A percentile compares a stretch with the other conserved stretches of the same genome.
Evolutionary conservation across 2,797 vertebrate genomes (phyloP).

Genomic region (Numenius phaeopus): DNA sequence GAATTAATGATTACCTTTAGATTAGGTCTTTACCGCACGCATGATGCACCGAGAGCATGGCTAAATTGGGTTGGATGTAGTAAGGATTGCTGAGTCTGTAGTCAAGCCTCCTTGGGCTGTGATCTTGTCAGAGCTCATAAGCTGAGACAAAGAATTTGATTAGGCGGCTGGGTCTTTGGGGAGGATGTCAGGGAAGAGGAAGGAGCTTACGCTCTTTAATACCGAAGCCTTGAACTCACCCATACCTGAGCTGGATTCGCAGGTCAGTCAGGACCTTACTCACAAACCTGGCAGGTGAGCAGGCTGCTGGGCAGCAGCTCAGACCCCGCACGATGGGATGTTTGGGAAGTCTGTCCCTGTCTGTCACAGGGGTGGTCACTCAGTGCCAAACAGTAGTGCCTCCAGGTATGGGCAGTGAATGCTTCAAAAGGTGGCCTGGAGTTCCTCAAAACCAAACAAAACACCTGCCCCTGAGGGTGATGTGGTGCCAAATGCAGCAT

Average conservation of each 20-base stretch:
- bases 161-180: background rate
- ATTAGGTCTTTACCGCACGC: background rate
- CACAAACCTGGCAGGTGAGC: too few species aligned
- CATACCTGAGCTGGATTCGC: background rate
- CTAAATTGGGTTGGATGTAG: constrained; percentile 59
- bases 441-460: background rate
- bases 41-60: background rate
- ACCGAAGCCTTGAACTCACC: background rate
- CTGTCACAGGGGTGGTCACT: fast-evolving
- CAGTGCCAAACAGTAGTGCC: background rate
- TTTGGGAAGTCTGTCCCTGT: background rate
- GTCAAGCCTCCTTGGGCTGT: constrained; percentile 64
- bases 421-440: background rate
- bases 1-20: constrained; percentile 62
- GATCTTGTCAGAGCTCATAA: constrained; percentile 69
- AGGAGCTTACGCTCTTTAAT: background rate
- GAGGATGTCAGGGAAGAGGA: background rate
- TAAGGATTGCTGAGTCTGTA: constrained; percentile 68
- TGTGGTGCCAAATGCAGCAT: background rate
- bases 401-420: fast-evolving
- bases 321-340: fast-evolving
- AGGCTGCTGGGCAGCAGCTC: background rate
- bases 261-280: background rate
- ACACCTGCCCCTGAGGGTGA: background rate
- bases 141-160: constrained; percentile 52